Percentiles rank a stretch among this genome's conserved stretches.
phyloP scores from a whole-genome alignment of 2,113 vertebrate species.

The Ariopsis seemanni region DNA sequence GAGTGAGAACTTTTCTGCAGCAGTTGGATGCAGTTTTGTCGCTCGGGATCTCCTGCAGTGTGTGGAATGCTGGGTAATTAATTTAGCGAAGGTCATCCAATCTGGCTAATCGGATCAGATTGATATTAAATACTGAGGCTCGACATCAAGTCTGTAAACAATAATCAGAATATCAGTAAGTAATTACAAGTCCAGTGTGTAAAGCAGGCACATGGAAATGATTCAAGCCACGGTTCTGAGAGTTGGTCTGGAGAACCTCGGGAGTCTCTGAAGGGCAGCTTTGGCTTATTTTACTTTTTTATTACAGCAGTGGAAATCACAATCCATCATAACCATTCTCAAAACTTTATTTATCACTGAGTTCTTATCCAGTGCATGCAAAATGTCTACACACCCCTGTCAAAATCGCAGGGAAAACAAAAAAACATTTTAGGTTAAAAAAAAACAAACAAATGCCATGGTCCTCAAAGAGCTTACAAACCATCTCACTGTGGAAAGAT shows the following conservation, averaged over 20 bases:
- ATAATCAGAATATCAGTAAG: not conserved
- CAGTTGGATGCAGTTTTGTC: not conserved
- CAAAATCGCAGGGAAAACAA: not conserved
- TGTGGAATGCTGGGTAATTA: constrained; percentile 1
- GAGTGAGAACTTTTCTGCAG: not conserved
- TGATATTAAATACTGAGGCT: not conserved
- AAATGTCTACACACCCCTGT: not conserved
- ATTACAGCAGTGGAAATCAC: not conserved
- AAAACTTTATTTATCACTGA: not conserved
- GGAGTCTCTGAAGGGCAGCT: no score
- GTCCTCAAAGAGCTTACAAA: not conserved
- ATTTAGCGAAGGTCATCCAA: constrained; percentile 9
- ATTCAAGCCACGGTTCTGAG: not conserved
- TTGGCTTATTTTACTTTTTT: not conserved
- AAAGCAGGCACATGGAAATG: not conserved
- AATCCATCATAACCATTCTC: not conserved
- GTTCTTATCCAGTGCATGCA: not conserved
- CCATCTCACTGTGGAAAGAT: not conserved
- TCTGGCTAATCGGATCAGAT: not conserved
- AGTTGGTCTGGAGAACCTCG: not conserved
- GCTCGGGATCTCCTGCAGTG: not conserved
- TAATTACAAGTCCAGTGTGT: not conserved
- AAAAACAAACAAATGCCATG: not conserved
- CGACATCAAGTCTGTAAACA: not conserved
- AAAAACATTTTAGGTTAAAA: not conserved